A percentile compares a stretch with the other conserved stretches of the same genome.
Conservation (phyloP, 1,140 invertebrate species). For the Megalonaias nervosa region DNA sequence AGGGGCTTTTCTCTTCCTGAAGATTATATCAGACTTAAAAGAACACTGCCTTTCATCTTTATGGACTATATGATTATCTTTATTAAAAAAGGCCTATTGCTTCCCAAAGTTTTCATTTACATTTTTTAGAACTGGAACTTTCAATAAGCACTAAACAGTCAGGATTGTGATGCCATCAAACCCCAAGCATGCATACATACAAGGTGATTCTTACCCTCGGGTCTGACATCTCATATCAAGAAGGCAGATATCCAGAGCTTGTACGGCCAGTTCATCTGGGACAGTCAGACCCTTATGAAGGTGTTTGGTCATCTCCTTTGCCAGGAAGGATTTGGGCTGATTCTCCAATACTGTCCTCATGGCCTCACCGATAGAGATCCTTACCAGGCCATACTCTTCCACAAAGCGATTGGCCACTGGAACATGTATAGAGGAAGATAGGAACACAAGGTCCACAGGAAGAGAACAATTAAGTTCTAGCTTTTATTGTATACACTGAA, state of each 20-base stretch:
- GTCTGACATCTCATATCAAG: constrained; percentile 69
- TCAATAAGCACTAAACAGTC: no score
- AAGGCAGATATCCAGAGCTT: constrained; percentile 67
- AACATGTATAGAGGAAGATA: constrained; percentile 26
- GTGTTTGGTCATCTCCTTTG: constrained; percentile 58
- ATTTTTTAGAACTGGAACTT: no score
- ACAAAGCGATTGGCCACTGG: constrained; percentile 70
- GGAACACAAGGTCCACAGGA: neutral
- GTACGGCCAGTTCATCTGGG: constrained; percentile 68
- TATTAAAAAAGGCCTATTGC: no score
- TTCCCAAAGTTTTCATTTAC: no score
- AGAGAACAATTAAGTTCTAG: neutral
- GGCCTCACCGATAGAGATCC: constrained; percentile 70
- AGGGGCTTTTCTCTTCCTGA: no score
- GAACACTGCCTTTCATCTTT: no score
- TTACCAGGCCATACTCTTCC: constrained; percentile 66
- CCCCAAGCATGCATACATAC: no score
- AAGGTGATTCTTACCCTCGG: constrained; percentile 58
- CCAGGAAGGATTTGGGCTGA: constrained; percentile 64
- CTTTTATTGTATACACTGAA: neutral
- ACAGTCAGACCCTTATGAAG: constrained; percentile 64
- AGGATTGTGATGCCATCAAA: no score
- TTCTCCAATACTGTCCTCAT: constrained; percentile 62
- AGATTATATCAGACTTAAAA: no score
- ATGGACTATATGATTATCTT: no score